A percentile compares a stretch with the other conserved stretches of the same genome.
Conservation (phyloP, 2,113 vertebrate species). For the Danio rerio region DNA sequence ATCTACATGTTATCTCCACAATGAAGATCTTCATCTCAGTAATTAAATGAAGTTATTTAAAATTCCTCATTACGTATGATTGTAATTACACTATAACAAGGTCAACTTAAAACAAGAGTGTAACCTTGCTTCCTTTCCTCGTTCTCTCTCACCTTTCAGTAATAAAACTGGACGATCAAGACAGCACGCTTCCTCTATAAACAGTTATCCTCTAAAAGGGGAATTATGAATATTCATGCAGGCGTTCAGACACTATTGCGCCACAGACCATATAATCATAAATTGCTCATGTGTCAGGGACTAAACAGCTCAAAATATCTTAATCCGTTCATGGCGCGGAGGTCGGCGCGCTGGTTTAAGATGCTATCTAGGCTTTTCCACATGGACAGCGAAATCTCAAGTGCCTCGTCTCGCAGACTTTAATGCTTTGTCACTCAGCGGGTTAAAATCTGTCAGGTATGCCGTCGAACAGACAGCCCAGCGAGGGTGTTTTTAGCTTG, state of each 20-base stretch:
- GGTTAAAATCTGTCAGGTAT: conserved; percentile 16
- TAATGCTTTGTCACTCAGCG: conserved; percentile 35
- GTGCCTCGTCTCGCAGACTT: conserved; percentile 14
- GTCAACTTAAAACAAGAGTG: too few species aligned
- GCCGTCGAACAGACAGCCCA: not conserved
- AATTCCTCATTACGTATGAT: too few species aligned
- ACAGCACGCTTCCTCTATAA: not conserved
- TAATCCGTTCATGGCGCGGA: conserved; percentile 10
- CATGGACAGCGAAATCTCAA: conserved; percentile 31
- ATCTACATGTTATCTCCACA: too few species aligned
- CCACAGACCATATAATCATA: not conserved
- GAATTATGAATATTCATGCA: conserved; percentile 12
- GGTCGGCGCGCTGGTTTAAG: conserved; percentile 2
- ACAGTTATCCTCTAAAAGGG: not conserved
- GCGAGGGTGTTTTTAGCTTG: conserved; percentile 32
- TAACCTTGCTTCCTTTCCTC: not conserved
- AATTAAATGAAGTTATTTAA: too few species aligned
- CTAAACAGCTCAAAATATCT: not conserved
- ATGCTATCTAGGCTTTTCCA: conserved; percentile 21
- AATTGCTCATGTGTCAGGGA: not conserved
- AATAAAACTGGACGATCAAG: not conserved
- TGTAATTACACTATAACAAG: too few species aligned
- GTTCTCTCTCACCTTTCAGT: not conserved
- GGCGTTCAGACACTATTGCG: not conserved
- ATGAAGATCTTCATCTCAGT: too few species aligned